phyloP scores from a whole-genome alignment of 2,113 vertebrate genomes.

The Chrysemys picta region DNA sequence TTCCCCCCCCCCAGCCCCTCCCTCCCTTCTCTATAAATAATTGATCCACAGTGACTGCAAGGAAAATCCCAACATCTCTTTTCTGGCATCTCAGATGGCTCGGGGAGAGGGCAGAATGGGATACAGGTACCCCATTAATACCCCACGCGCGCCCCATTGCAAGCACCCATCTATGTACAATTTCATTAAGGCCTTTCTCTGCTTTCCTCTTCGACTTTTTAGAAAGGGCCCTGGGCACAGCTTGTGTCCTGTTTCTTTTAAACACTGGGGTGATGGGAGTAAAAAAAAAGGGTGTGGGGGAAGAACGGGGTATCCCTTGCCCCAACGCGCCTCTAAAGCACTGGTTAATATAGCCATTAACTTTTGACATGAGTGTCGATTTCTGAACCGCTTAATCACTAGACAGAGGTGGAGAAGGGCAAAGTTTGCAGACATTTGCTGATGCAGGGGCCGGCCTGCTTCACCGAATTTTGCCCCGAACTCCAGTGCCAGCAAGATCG shows the following conservation, averaged over 20 bases:
- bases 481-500: background rate
- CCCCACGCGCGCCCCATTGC: too few relatives aligned
- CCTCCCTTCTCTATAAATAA: slow-evolving; percentile 84
- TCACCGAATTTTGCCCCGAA: background rate
- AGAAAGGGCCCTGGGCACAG: background rate
- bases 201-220: background rate
- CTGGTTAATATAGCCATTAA: background rate
- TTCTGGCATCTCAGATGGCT: background rate
- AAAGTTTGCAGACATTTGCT: background rate
- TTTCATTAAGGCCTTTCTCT: background rate
- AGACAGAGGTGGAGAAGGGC: too few relatives aligned
- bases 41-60: slow-evolving; percentile 75
- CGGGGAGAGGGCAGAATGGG: background rate
- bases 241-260: background rate
- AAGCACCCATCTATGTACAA: background rate
- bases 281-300: background rate
- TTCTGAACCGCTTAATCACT: background rate
- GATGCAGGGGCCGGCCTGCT: too few relatives aligned
- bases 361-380: background rate
- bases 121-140: background rate
- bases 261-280: background rate
- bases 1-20: background rate
- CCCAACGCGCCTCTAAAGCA: background rate
- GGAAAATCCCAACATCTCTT: slow-evolving; percentile 69
- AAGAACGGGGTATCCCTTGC: background rate